Base-by-base conservation (phyloP, 92 coral and sea anemone genomes). In the Palythoa grandiflora region DNA sequence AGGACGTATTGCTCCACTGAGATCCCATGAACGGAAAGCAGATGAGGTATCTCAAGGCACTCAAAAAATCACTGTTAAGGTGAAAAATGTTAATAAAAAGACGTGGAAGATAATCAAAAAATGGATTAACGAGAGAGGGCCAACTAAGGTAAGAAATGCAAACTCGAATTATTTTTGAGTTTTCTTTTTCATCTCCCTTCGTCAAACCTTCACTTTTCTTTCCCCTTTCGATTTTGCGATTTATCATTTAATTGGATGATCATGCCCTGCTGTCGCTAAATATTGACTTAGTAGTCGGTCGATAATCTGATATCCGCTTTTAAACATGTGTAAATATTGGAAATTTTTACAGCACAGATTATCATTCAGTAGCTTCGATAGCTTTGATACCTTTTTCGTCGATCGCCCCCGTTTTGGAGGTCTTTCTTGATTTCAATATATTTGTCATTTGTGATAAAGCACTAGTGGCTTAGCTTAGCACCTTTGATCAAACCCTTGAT, bases 1-100 rank as follows among this genome's bases (percentile, higher is more conserved):
- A 1, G 86, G 86, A 5, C 86, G 86, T n/a, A 68, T 81, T 47
- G 86, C 75, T 2, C 75, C 86, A 0, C 8, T 81, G 28, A 63
- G 75, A 36, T 20, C 75, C 8, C 73, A 68, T 13, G 47, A 16
- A 11, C 73, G 75, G n/a, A 81, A 66, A 36, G 28, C 17, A n/a
- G 36, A 6, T 53, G 44, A 12, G 3, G 13, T 13, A 13, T 21
- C 75, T 6, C 44, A 66, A 47, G 44, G 16, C 9, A 52, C 38
- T 1, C 44, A 15, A 0, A 52, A 81, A 16, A 6, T 51, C 7
- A 81, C 86, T 39, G 10, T 68, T 44, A 66, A 68, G 36, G 75
- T 66, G 39, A 35, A 81, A 39, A 81, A 48, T 20, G 73, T 28
- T 16, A 44, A 81, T 17, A 65, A 21, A 48, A 71, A 66, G 21